phyloP scores from a whole-genome alignment of 2,797 vertebrate genomes.

The Lutjanus argentimaculatus region DNA sequence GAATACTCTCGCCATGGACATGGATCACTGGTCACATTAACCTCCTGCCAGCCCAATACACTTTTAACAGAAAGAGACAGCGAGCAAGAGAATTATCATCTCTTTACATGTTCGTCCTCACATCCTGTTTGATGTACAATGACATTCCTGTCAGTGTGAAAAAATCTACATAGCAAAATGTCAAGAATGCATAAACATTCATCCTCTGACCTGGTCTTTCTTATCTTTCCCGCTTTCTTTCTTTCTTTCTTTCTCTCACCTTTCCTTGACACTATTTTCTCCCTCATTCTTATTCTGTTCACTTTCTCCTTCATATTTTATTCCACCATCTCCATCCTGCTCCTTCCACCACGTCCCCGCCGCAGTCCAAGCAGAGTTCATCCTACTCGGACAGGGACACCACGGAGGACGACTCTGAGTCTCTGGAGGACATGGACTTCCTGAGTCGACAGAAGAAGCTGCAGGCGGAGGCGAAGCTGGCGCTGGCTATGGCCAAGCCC shows the following conservation, averaged over 20 bases:
- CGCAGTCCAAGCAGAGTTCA: conserved; percentile 98
- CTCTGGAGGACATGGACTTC: conserved; percentile 98
- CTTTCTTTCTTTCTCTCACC: neutral
- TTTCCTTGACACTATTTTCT: neutral
- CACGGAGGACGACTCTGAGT: conserved; percentile 97
- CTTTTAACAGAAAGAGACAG: conserved; percentile 32
- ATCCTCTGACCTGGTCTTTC: conserved; percentile 8
- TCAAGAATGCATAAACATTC: conserved; percentile 19
- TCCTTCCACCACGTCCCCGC: neutral
- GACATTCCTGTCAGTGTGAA: neutral
- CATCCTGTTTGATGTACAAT: conserved; percentile 14
- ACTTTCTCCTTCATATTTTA: neutral
- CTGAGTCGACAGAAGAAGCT: conserved; percentile 97
- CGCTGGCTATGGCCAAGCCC: conserved; percentile 97
- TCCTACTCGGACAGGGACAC: conserved; percentile 99
- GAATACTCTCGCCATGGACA: conserved; percentile 35
- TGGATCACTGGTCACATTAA: conserved; percentile 55
- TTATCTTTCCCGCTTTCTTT: neutral
- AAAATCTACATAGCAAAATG: conserved; percentile 31
- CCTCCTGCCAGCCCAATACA: conserved; percentile 54
- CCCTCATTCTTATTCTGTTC: conserved; percentile 13
- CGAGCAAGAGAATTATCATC: conserved; percentile 36
- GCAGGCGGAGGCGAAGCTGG: conserved; percentile 97
- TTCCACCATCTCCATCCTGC: neutral
- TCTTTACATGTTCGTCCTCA: conserved; percentile 31